Base-by-base conservation (phyloP, 2,888 invertebrate species). In the Eurytoma adleriae region DNA sequence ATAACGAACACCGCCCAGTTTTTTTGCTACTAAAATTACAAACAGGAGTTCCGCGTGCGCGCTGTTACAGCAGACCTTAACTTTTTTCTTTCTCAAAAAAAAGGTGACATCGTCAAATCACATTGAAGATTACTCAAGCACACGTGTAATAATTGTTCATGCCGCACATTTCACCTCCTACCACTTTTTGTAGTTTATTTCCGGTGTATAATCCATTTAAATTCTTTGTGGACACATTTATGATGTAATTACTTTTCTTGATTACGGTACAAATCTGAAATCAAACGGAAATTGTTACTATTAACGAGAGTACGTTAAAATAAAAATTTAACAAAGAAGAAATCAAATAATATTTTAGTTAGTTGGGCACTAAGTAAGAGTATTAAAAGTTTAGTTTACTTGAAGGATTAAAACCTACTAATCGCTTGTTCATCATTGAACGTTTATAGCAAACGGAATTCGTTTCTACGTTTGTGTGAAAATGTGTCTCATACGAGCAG, bases 1-100 rank as follows among this genome's bases (percentile, higher is more conserved):
- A 90, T 90, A 90, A 90, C 89, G 90, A 90, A 90, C 90, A 90
- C 89, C 90, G 87, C 89, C 89, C 90, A 89, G 82, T 81, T 83
- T 76, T 40, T 82, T 87, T 88, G 88, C 88, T 90, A 90, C 89
- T 89, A 89, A 88, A 89, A 90, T 90, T 89, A 89, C 88, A 90
- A 90, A 90, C 88, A 88, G 88, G 88, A 89, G 84, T 87, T 85
- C 82, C 64, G 78, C 72, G 67, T 76, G 66, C 72, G 73, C 69
- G 75, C 74, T 57, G 82, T 80, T 86, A 84, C 82, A 83, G 83
- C 84, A 83, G 72, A 80, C 76, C 80, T 83, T 83, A 81, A 79
- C 64, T 79, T 78, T 85, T 83, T 84, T 82, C 84, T 79, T 70
- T 56, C 87, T 86, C 87, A 88, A 88, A 90, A 88, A 88, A 89